These are phyloP conservation scores for Heloderma charlesbogerti DNA, from an alignment of 2,113 vertebrate species.

Conservation along the genomic window DNA sequence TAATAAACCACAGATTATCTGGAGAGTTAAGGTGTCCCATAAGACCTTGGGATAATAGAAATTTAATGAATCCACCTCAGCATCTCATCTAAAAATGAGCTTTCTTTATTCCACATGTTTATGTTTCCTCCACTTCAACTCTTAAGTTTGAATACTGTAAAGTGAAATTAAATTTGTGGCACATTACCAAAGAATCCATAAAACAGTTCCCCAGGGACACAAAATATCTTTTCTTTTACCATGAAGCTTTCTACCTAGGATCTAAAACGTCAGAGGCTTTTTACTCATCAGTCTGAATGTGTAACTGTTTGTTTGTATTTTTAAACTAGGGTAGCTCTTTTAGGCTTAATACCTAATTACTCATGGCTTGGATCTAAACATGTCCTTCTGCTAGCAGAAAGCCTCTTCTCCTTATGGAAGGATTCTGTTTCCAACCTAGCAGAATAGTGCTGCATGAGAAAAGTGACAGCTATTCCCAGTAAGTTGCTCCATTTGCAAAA, in stretches of 20 bases:
- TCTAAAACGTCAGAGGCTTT: neutral
- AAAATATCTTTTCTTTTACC: neutral
- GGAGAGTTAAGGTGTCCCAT: neutral
- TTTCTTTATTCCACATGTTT: neutral
- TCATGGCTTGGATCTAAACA: neutral
- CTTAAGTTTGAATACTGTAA: neutral
- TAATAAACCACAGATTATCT: neutral
- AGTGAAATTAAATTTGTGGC: slow-evolving; percentile 7
- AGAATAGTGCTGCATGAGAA: neutral
- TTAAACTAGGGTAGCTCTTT: neutral
- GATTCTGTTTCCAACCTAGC: neutral
- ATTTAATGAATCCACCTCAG: neutral
- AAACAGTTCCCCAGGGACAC: neutral
- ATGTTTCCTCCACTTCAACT: slow-evolving; percentile 1
- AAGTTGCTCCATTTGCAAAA: neutral
- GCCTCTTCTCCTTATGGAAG: neutral
- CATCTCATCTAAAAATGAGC: neutral
- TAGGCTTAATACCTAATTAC: slow-evolving; percentile 10
- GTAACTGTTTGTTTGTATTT: neutral
- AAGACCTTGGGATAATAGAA: neutral
- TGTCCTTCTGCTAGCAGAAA: neutral
- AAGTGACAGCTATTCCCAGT: neutral
- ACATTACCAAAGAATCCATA: neutral
- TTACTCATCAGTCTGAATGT: neutral
- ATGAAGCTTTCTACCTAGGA: neutral